Conservation (phyloP, 2,797 vertebrate genomes). For the Glyptemys insculpta region DNA sequence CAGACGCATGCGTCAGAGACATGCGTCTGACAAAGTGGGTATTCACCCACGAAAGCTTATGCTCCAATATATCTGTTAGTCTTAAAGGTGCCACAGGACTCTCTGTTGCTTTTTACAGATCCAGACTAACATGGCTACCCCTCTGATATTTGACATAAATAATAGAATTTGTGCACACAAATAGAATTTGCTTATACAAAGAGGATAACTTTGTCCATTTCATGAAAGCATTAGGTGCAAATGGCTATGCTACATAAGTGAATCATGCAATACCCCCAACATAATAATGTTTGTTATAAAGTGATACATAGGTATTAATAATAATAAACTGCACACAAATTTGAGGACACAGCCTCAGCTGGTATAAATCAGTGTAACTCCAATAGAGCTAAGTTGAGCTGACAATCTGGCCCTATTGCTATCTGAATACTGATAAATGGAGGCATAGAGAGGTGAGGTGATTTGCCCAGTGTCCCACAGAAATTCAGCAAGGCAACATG, state of each 20-base stretch:
- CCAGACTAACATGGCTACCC: too few relatives aligned
- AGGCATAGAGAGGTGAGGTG: background rate
- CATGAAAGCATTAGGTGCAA: background rate
- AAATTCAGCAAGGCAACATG: background rate
- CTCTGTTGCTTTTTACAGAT: too few relatives aligned
- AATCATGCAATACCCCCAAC: conserved; percentile 40
- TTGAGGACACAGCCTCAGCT: conserved; percentile 36
- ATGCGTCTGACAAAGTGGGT: too few relatives aligned
- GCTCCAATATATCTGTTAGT: too few relatives aligned
- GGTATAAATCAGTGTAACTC: background rate
- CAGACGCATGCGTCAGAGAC: too few relatives aligned
- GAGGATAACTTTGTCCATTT: conserved; percentile 2
- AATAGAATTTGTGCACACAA: background rate
- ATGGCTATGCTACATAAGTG: conserved; percentile 4
- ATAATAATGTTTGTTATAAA: conserved; percentile 22
- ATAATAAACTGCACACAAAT: background rate
- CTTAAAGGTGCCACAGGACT: too few relatives aligned
- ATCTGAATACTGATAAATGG: background rate
- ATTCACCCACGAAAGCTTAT: too few relatives aligned
- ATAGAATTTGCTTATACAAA: background rate
- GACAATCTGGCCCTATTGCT: background rate
- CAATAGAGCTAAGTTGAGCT: background rate
- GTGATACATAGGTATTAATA: background rate
- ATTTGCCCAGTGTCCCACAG: background rate
- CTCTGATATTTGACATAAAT: background rate